Percentiles rank a stretch among this genome's conserved stretches.
Conservation (phyloP, 2,113 vertebrate species). For the Chrysochloris asiatica region DNA sequence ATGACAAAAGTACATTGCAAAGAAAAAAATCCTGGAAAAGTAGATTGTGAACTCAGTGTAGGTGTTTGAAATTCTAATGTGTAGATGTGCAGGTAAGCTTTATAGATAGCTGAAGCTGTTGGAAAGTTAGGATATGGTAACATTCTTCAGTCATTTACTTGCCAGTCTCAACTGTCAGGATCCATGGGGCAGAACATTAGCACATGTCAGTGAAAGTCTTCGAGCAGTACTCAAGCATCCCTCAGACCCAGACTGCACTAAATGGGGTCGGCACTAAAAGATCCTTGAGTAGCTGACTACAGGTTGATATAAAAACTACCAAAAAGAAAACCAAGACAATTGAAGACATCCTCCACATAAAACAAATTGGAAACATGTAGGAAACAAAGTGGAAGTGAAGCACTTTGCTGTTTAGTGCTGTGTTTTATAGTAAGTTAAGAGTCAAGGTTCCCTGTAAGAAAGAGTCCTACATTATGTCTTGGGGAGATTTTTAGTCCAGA, state of each 20-base stretch:
- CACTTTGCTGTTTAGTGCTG: neutral
- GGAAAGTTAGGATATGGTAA: neutral
- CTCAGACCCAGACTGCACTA: neutral
- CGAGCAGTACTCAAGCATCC: neutral
- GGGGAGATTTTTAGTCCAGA: neutral
- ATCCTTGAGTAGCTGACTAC: neutral
- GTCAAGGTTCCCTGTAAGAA: neutral
- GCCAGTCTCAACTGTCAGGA: neutral
- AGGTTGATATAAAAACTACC: neutral
- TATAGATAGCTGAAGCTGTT: neutral
- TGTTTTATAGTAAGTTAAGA: neutral
- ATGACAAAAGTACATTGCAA: neutral
- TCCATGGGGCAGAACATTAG: neutral
- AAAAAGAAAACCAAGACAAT: neutral
- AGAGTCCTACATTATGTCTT: neutral
- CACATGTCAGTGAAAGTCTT: neutral
- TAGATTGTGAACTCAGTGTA: neutral
- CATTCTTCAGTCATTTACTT: neutral
- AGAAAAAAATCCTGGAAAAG: conserved; percentile 14
- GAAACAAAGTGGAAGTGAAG: neutral
- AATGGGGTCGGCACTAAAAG: neutral
- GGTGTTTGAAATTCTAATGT: neutral
- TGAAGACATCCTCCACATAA: neutral
- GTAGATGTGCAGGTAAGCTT: neutral
- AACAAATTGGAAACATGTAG: neutral